A percentile compares a stretch with the other conserved stretches of the same genome.
phyloP scores from a whole-genome alignment of 2,113 vertebrate genomes.

The Gracilinanus agilis region DNA sequence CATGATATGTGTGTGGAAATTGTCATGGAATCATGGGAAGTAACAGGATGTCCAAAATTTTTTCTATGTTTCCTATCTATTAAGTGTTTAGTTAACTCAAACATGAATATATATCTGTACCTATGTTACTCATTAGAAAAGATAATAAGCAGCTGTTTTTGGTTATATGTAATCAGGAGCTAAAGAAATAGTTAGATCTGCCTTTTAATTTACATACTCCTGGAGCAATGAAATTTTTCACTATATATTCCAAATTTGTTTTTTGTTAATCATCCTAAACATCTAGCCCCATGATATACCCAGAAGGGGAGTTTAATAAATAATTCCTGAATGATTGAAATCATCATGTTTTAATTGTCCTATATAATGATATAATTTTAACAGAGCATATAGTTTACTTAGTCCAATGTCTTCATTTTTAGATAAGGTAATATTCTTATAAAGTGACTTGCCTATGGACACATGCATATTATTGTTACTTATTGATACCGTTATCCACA shows the following conservation, averaged over 20 bases:
- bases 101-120: background rate
- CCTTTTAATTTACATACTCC: background rate
- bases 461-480: background rate
- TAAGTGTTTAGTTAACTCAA: background rate
- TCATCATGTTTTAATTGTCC: background rate
- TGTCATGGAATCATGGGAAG: background rate
- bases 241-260: background rate
- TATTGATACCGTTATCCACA: background rate
- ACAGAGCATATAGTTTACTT: background rate
- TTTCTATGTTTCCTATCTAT: background rate
- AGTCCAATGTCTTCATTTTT: background rate
- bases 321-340: constrained; percentile 23
- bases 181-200: background rate
- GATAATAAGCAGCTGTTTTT: background rate
- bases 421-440: background rate
- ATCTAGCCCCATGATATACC: background rate
- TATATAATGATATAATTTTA: background rate
- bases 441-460: background rate
- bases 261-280: background rate
- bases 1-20: background rate
- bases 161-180: background rate
- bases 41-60: background rate
- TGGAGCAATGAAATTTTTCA: background rate
- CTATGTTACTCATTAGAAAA: background rate
- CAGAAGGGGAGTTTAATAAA: background rate